Percentiles rank a stretch among this genome's conserved stretches.
phyloP scores from a whole-genome alignment of 2,888 invertebrate genomes.

The Opisthograptis luteolata region DNA sequence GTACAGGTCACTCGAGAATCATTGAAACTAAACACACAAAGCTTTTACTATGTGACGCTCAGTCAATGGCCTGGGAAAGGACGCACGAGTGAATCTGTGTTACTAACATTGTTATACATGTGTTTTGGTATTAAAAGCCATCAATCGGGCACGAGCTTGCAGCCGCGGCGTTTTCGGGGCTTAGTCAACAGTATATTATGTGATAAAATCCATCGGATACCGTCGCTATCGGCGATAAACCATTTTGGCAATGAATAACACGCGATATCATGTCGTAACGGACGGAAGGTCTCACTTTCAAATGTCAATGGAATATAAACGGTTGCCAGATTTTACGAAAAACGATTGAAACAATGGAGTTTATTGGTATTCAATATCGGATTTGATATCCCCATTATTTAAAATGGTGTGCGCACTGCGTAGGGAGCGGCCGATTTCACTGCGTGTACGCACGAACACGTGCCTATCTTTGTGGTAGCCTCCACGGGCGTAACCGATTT shows the following conservation, averaged over 20 bases:
- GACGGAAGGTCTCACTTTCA: slow-evolving; percentile 23
- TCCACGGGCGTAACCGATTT: slow-evolving; percentile 11
- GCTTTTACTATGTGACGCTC: slow-evolving; percentile 25
- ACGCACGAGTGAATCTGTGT: slow-evolving; percentile 1
- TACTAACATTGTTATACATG: not conserved
- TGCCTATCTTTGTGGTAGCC: slow-evolving; percentile 1
- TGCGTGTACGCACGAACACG: not conserved
- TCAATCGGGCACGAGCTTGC: not conserved
- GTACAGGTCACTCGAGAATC: slow-evolving; percentile 16
- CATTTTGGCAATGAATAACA: slow-evolving; percentile 22
- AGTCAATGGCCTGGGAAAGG: slow-evolving; percentile 30
- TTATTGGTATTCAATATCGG: slow-evolving; percentile 14
- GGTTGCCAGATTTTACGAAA: not conserved
- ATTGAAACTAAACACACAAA: slow-evolving; percentile 20
- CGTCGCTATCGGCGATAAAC: slow-evolving; percentile 26
- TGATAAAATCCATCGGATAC: slow-evolving; percentile 33
- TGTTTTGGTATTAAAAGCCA: not conserved
- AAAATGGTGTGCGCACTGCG: not conserved
- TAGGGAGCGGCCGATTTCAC: slow-evolving; percentile 3
- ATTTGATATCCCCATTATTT: slow-evolving; percentile 10
- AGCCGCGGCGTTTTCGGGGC: no score
- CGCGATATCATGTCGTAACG: slow-evolving; percentile 17
- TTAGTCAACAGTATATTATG: slow-evolving; percentile 13
- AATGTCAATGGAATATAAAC: slow-evolving; percentile 12
- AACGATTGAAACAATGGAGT: slow-evolving; percentile 7